Evolutionary conservation across 2,888 invertebrate species (phyloP).

Genomic region (Quadroppia sp.): DNA sequence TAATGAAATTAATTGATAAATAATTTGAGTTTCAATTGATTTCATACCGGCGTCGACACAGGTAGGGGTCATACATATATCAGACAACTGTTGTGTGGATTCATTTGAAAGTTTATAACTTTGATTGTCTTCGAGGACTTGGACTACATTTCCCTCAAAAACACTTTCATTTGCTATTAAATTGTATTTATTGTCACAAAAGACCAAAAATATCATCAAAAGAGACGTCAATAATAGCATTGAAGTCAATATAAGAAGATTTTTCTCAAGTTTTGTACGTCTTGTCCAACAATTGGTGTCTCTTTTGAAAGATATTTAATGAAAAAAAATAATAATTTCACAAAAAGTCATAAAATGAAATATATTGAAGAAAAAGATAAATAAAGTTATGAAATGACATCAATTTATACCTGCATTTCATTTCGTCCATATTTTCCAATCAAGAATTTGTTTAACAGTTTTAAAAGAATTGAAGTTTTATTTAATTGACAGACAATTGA

Average conservation of each 20-base stretch:
- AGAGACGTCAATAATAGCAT: not conserved
- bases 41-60: conserved; percentile 71
- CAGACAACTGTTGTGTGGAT: conserved; percentile 38
- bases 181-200: not conserved
- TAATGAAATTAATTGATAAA: not conserved
- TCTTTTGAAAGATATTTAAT: no score
- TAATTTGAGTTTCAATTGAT: no score
- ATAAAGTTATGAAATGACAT: no score
- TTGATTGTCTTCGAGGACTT: not conserved
- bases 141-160: not conserved
- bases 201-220: not conserved
- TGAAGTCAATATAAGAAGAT: not conserved
- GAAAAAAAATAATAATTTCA: no score
- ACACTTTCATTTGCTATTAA: not conserved
- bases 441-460: no score
- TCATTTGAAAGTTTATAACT: not conserved
- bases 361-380: no score
- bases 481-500: no score
- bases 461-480: no score
- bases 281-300: conserved; percentile 6
- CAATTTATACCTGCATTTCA: no score
- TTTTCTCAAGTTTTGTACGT: not conserved
- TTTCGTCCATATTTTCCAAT: no score
- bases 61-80: conserved; percentile 67
- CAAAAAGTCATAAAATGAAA: no score